phyloP scores from a whole-genome alignment of 1,140 invertebrate genomes.

The Neodiprion fabricii region DNA sequence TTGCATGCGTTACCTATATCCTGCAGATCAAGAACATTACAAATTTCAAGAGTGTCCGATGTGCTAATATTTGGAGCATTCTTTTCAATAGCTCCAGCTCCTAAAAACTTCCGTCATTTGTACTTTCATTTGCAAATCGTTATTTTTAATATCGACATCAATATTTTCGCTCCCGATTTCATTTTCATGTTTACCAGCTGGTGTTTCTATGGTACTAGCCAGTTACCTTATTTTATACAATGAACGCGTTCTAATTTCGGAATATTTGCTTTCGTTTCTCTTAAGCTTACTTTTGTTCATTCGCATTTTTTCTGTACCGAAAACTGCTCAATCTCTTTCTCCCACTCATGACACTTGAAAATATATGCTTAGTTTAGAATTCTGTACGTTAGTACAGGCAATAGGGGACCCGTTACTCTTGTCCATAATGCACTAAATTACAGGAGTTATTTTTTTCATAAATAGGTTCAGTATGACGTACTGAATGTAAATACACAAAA shows the following conservation, averaged over 20 bases:
- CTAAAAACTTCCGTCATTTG: neutral
- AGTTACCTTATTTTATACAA: neutral
- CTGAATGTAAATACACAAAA: no score
- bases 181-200: neutral
- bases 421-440: no score
- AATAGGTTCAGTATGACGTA: no score
- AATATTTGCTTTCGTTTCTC: neutral
- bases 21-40: neutral
- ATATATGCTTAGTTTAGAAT: neutral
- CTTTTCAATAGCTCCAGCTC: neutral
- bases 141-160: neutral
- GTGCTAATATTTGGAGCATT: neutral
- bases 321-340: neutral
- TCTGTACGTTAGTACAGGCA: neutral
- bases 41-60: neutral
- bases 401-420: no score
- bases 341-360: neutral
- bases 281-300: neutral
- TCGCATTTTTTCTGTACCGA: constrained; percentile 3
- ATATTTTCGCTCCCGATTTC: neutral
- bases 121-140: neutral
- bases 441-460: no score
- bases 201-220: neutral
- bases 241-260: neutral
- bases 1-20: neutral